Percentiles rank a stretch among this genome's conserved stretches.
Evolutionary conservation across 2,888 invertebrate species (phyloP).

Genomic region (Cerastis leucographa): DNA sequence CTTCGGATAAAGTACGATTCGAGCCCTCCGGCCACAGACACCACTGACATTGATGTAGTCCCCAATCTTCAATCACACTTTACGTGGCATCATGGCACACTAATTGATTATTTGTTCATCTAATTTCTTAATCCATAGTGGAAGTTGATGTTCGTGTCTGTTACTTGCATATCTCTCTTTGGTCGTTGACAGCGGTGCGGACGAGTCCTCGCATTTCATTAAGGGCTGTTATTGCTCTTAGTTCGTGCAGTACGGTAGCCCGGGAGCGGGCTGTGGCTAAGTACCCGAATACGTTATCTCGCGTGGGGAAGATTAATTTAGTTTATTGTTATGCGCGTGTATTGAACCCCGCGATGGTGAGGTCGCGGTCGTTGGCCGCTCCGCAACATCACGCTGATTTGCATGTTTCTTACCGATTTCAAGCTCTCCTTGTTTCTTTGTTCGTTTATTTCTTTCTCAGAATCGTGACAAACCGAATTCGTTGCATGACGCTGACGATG

Average conservation of each 20-base stretch:
- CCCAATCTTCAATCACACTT: slow-evolving; percentile 71
- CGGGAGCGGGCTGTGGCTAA: slow-evolving; percentile 61
- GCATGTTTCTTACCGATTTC: slow-evolving; percentile 80
- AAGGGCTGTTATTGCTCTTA: slow-evolving; percentile 61
- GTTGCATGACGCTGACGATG: slow-evolving; percentile 69
- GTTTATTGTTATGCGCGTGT: slow-evolving; percentile 63
- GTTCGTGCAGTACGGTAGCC: slow-evolving; percentile 30
- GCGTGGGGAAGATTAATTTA: slow-evolving; percentile 73
- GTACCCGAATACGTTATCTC: slow-evolving; percentile 69
- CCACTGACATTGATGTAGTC: slow-evolving; percentile 69
- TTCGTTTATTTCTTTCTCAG: slow-evolving; percentile 74
- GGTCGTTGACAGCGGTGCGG: slow-evolving; percentile 27
- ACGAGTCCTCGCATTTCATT: slow-evolving; percentile 49
- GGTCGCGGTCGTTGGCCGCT: slow-evolving; percentile 80
- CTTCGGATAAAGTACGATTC: slow-evolving; percentile 69
- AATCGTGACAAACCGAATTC: slow-evolving; percentile 78
- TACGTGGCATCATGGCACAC: slow-evolving; percentile 47
- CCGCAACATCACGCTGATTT: slow-evolving; percentile 80
- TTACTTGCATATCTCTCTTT: slow-evolving; percentile 38
- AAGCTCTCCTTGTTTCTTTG: slow-evolving; percentile 79
- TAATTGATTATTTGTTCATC: slow-evolving; percentile 65
- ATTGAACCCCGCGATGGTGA: slow-evolving; percentile 61
- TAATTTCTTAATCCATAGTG: slow-evolving; percentile 19
- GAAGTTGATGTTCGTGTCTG: slow-evolving; percentile 25
- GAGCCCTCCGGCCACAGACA: slow-evolving; percentile 59